Base-by-base conservation (phyloP, 2,797 vertebrate genomes). In the Numenius phaeopus region DNA sequence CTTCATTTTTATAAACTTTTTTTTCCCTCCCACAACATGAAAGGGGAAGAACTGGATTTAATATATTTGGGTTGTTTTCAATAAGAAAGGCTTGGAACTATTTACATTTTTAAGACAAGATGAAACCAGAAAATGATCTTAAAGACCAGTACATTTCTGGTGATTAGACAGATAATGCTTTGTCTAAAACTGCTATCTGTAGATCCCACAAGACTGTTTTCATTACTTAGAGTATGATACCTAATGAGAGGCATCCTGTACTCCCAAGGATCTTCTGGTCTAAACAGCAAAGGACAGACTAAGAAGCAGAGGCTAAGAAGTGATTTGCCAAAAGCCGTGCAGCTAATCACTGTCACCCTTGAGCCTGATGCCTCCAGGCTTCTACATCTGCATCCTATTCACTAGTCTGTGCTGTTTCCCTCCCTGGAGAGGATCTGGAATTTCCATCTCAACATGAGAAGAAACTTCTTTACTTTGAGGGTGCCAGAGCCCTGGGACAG, bases 61-160 rank as follows among this genome's bases (percentile, higher is more conserved):
- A 95, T 90, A 37, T 55, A 9, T 71, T 77, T 2, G 5, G 16
- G 37, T 95, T 93, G 47, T 66, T 96, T 96, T 90, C 64, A 77
- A 30, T 92, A 83, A 81, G 50, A 73, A 89, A 59, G 4, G 1
- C 23, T 89, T 77, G 59, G 44, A 73, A 73, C 2, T 73, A 59
- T 82, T 93, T 95, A 72, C 32, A 84, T 86, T 91, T 95, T 86
- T 93, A 65, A 55, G 62, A 37, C 17, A 75, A 86, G 54, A 76
- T 47, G 54, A 90, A 91, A 86, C 8, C 42, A 88, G 62, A 75
- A 83, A 70, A 75, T 34, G 4, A 4, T 30, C 52, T 69, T n/a
- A 54, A 82, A 90, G 58, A 59, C 24, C 72, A 59, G n/a, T 69
- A 24, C 12, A 26, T 55, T 87, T 79, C 64, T 84, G 58, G 55